Percentiles rank a stretch among this genome's conserved stretches.
Evolutionary conservation across 2,113 vertebrate species (phyloP).

Genomic region (Sander vitreus): DNA sequence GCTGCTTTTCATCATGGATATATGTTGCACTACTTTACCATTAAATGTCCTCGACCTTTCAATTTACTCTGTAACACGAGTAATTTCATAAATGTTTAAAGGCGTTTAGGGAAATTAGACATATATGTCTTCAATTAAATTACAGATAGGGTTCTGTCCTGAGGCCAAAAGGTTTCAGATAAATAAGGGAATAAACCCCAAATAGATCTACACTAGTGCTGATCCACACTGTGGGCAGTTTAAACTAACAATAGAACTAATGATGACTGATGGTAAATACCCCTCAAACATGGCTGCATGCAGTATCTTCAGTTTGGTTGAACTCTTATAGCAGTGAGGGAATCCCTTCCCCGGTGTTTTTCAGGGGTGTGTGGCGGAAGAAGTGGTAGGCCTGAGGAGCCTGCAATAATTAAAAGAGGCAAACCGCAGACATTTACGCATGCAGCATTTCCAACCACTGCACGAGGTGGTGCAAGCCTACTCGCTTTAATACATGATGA

Average conservation of each 20-base stretch:
- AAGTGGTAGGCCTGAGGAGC: conserved; percentile 47
- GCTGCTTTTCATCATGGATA: conserved; percentile 26
- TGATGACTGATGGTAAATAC: conserved; percentile 15
- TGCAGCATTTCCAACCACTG: conserved; percentile 54
- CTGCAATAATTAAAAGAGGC: conserved; percentile 67
- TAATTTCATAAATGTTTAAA: conserved; percentile 26
- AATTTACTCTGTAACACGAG: conserved; percentile 15
- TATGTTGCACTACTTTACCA: neutral
- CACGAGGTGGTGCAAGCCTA: conserved; percentile 26
- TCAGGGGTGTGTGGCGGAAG: conserved; percentile 31
- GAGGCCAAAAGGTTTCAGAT: conserved; percentile 9
- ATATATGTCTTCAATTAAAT: conserved; percentile 15
- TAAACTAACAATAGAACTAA: conserved; percentile 6
- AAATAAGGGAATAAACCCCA: conserved; percentile 16
- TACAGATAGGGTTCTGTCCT: conserved; percentile 32
- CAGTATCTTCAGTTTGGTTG: neutral
- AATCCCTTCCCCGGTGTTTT: conserved; percentile 45
- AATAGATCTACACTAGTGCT: conserved; percentile 12
- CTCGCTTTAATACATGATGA: neutral
- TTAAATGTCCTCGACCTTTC: conserved; percentile 5
- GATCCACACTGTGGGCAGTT: conserved; percentile 24
- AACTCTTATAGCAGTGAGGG: conserved; percentile 24
- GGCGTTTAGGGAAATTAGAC: conserved; percentile 10
- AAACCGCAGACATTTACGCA: conserved; percentile 68
- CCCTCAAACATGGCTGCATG: neutral